A percentile compares a stretch with the other conserved stretches of the same genome.
Conservation (phyloP, 2,113 vertebrate species). For the Tor tambroides region DNA sequence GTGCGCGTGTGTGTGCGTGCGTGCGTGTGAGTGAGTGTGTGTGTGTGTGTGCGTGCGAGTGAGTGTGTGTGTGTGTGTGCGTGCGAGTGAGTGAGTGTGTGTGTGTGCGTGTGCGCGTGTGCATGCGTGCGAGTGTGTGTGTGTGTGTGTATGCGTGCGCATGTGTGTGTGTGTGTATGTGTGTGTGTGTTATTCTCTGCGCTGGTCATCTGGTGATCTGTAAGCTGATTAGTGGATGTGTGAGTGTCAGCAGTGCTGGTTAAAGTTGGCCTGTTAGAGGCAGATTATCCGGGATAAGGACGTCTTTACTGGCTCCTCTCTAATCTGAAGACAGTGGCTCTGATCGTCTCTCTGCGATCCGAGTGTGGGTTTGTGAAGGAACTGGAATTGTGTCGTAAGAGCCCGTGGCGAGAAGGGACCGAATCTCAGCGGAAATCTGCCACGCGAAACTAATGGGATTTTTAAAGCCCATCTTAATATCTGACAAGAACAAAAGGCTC, state of each 20-base stretch:
- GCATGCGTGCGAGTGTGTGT: neutral
- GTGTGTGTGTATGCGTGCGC: neutral
- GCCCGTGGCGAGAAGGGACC: constrained; percentile 48
- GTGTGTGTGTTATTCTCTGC: neutral
- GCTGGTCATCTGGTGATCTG: neutral
- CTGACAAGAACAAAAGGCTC: constrained; percentile 59
- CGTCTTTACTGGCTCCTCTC: constrained; percentile 33
- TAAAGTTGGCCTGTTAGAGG: constrained; percentile 41
- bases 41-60: neutral
- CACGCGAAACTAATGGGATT: constrained; percentile 62
- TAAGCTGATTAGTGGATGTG: constrained; percentile 36
- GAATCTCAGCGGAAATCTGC: constrained; percentile 56
- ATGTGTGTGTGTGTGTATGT: neutral
- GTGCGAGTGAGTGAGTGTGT: neutral
- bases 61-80: no score
- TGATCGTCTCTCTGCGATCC: constrained; percentile 10
- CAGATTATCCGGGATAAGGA: constrained; percentile 44
- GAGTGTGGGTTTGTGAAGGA: neutral
- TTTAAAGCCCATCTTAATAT: constrained; percentile 58
- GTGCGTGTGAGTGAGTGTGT: neutral
- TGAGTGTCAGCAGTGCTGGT: constrained; percentile 35
- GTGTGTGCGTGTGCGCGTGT: neutral
- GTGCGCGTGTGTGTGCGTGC: neutral
- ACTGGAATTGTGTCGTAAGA: constrained; percentile 33
- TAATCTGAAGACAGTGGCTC: constrained; percentile 46